Evolutionary conservation across 2,888 invertebrate species (phyloP).

Genomic region (Camptogramma bilineatum): DNA sequence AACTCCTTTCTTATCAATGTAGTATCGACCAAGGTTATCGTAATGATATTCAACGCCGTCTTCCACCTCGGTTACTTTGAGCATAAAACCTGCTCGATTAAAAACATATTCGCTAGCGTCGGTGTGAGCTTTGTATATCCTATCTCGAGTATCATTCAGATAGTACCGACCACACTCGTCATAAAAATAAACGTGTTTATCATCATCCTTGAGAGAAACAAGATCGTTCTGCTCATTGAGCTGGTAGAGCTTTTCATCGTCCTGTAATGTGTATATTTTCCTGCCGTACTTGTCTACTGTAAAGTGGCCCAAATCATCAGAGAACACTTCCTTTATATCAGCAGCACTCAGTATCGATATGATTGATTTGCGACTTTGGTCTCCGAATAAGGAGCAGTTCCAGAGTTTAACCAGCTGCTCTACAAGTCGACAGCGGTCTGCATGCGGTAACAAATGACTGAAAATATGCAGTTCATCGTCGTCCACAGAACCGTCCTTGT

Average conservation of each 20-base stretch:
- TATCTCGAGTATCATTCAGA: conserved; percentile 36
- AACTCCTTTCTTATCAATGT: conserved; percentile 41
- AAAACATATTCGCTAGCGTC: conserved; percentile 52
- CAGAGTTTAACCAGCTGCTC: conserved; percentile 51
- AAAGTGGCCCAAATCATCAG: conserved; percentile 50
- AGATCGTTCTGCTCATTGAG: conserved; percentile 48
- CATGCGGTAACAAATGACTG: conserved; percentile 52
- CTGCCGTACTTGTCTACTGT: conserved; percentile 52
- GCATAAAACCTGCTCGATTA: conserved; percentile 41
- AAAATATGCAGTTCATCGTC: conserved; percentile 46
- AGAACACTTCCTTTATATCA: conserved; percentile 49
- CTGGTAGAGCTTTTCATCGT: conserved; percentile 48
- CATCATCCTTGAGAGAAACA: conserved; percentile 49
- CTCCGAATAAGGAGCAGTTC: conserved; percentile 44
- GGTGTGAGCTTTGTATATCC: conserved; percentile 49
- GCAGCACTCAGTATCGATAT: conserved; percentile 53
- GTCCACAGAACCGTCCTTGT: conserved; percentile 8
- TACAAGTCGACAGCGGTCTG: conserved; percentile 51
- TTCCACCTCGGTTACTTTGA: conserved; percentile 48
- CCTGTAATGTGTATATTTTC: conserved; percentile 48
- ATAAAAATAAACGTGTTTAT: conserved; percentile 52
- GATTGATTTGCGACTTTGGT: conserved; percentile 43
- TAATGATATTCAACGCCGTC: conserved; percentile 49
- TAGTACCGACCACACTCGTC: conserved; percentile 58
- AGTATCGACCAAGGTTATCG: conserved; percentile 54